Percentiles rank a stretch among this genome's conserved stretches.
These are phyloP conservation scores for Seriola quinqueradiata DNA, from an alignment of 2,113 vertebrate species.

Conservation along the genomic window DNA sequence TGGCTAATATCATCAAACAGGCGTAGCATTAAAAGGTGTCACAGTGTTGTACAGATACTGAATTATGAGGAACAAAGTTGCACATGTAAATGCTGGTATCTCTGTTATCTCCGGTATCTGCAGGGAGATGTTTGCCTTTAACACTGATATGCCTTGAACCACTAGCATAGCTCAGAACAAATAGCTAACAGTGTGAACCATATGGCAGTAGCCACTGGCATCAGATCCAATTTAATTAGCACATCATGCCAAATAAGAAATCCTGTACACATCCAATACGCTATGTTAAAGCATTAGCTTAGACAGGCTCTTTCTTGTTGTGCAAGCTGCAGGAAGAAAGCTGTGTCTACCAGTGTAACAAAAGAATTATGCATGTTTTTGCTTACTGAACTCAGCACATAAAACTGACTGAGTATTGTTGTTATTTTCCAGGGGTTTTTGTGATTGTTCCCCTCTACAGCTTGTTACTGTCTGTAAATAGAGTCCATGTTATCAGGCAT, in stretches of 20 bases:
- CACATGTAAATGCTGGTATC: neutral
- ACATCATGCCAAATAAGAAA: neutral
- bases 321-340: neutral
- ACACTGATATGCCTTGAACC: neutral
- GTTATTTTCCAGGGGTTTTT: neutral
- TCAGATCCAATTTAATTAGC: neutral
- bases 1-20: neutral
- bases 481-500: slow-evolving; percentile 4
- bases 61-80: neutral
- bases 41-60: neutral
- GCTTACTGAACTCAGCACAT: neutral
- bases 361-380: neutral
- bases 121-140: neutral
- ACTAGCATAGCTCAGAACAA: neutral
- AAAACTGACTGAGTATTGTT: neutral
- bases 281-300: neutral
- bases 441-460: neutral
- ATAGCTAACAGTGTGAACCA: neutral
- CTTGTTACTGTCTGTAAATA: slow-evolving; percentile 7
- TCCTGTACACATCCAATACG: neutral
- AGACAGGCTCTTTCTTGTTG: neutral
- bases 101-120: neutral
- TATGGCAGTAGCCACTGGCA: neutral
- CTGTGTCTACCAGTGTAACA: neutral
- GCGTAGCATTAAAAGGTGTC: neutral